These are phyloP conservation scores for Opisthograptis luteolata DNA, from an alignment of 2,888 invertebrate genomes.

Conservation along the genomic window DNA sequence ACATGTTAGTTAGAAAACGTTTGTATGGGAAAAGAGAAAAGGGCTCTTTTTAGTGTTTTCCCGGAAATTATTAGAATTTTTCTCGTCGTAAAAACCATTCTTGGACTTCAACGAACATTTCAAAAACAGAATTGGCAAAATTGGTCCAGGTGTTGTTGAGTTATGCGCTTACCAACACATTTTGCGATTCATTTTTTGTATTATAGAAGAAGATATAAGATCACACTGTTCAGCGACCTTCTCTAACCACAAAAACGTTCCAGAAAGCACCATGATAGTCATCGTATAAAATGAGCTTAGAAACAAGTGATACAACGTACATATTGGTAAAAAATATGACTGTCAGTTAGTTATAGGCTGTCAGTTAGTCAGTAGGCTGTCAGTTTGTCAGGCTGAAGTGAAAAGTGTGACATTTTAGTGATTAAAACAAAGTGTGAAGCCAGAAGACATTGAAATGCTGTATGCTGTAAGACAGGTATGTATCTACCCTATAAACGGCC, in stretches of 20 bases:
- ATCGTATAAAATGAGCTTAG: slow-evolving; percentile 18
- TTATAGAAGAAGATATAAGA: no score
- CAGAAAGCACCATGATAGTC: slow-evolving; percentile 15
- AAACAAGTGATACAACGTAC: slow-evolving; percentile 17
- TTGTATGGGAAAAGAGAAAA: no score
- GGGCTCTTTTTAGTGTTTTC: no score
- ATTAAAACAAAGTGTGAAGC: slow-evolving; percentile 40
- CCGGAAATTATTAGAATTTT: no score
- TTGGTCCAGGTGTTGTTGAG: no score
- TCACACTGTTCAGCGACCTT: slow-evolving; percentile 16
- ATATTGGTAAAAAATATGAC: slow-evolving; percentile 18
- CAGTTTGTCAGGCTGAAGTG: slow-evolving; percentile 5
- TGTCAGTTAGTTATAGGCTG: slow-evolving; percentile 20
- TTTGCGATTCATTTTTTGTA: no score
- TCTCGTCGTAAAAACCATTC: no score
- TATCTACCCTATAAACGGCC: slow-evolving; percentile 1
- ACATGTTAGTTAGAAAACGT: no score
- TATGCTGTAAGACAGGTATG: slow-evolving; percentile 80
- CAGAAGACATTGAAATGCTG: slow-evolving; percentile 62
- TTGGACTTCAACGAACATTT: no score
- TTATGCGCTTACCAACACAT: no score
- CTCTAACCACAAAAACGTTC: slow-evolving; percentile 8
- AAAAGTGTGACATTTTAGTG: slow-evolving; percentile 22
- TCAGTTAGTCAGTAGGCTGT: background rate
- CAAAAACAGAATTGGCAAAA: no score